These are phyloP conservation scores for Anguilla megastoma DNA, from an alignment of 2,797 vertebrate genomes.

Conservation along the genomic window DNA sequence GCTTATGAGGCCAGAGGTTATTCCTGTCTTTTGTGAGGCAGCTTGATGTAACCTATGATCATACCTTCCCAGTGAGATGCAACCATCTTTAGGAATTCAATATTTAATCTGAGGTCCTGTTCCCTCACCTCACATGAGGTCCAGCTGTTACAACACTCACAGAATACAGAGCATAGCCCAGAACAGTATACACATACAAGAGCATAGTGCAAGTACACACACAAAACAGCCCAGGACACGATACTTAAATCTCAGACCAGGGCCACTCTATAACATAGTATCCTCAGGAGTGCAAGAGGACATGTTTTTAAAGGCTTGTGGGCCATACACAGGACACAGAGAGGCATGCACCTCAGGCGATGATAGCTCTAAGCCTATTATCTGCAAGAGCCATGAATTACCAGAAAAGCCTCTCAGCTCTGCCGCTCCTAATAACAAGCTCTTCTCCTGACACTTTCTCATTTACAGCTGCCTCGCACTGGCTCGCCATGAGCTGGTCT, in stretches of 20 bases:
- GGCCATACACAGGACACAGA: conserved; percentile 16
- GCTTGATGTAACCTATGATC: neutral
- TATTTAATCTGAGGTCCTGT: neutral
- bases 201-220: neutral
- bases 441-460: conserved; percentile 5
- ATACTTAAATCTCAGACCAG: neutral
- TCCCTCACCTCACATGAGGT: neutral
- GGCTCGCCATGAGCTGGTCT: neutral
- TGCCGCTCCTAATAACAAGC: neutral
- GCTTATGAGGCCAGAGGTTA: neutral
- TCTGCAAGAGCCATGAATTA: conserved; percentile 11
- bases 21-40: neutral
- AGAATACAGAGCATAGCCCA: neutral
- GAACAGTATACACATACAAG: neutral
- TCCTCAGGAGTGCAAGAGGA: neutral
- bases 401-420: conserved; percentile 20
- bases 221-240: neutral
- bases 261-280: neutral
- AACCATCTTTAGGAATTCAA: neutral
- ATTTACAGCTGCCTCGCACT: neutral
- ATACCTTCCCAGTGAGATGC: neutral
- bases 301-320: conserved; percentile 18
- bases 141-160: neutral
- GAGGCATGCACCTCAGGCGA: neutral
- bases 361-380: conserved; percentile 30